Base-by-base conservation (phyloP, 2,113 vertebrate species). In the Hemicordylus capensis region DNA sequence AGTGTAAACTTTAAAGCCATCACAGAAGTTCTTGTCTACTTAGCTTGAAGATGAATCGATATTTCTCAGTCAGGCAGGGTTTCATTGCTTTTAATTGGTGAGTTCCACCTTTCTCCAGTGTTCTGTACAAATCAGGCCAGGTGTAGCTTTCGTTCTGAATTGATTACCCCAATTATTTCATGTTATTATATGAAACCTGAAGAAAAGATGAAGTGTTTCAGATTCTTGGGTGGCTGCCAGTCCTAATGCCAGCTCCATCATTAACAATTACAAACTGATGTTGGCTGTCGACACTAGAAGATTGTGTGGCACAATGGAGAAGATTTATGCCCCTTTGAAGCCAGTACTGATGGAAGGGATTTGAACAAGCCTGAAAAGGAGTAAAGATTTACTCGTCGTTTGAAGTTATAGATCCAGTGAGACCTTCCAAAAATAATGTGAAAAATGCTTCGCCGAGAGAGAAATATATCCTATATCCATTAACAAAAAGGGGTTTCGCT, bases 241-340 rank as follows among this genome's bases (percentile, higher is more conserved):
- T 78, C 61, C 39, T 84, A 92, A 39, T 72, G 88, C 78, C 83
- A 87, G 61, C 42, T 90, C 77, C 85, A 59, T 88, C 80, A 84
- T 91, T 91, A 44, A n/a, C 90, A 93, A 92, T 92, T 88, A 92
- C 81, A 89, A 92, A 94, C 89, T 89, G 85, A 90, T 74, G 75
- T 74, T 89, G 69, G 80, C 84, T 93, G 44, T 86, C 93, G 26
- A 24, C 51, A 19, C 85, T 24, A 31, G 42, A 37, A 63, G 85
- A 42, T 92, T 92, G 72, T 85, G 83, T 14, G 34, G 48, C 87
- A 94, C 80, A 80, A 76, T 39, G 46, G 73, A 70, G 83, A 92
- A 91, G 83, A 93, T 92, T 93, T 93, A 92, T 89, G 78, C 78
- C 83, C 84, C 87, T 87, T 80, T 82, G 83, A 87, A 91, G 88